These are phyloP conservation scores for Ericerus pela DNA, from an alignment of 1,140 invertebrate species.

Conservation along the genomic window DNA sequence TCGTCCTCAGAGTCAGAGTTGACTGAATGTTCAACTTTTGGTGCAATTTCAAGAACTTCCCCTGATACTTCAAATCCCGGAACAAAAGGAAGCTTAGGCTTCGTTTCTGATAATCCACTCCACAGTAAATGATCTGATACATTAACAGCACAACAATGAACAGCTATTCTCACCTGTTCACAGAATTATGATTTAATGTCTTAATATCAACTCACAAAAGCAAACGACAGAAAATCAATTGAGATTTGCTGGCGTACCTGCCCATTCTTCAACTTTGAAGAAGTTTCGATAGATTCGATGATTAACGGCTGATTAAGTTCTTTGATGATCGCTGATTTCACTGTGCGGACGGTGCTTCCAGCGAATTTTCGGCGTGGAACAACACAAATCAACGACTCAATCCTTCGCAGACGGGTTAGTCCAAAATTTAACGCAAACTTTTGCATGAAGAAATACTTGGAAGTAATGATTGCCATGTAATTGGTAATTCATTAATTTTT, in stretches of 20 bases:
- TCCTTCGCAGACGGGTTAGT: no score
- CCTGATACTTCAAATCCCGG: constrained; percentile 42
- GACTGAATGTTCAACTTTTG: constrained; percentile 26
- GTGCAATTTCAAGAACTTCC: constrained; percentile 33
- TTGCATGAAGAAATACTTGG: no score
- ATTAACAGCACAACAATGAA: constrained; percentile 43
- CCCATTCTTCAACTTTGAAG: constrained; percentile 27
- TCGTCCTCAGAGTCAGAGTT: constrained; percentile 19
- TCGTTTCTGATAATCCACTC: constrained; percentile 34
- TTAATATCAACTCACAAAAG: not conserved
- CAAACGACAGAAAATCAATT: not conserved
- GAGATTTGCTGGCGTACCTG: constrained; percentile 27
- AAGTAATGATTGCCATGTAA: no score
- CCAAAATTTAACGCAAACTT: no score
- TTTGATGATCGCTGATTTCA: constrained; percentile 35
- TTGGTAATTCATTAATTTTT: no score
- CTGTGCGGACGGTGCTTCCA: not conserved
- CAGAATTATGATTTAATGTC: constrained; percentile 3
- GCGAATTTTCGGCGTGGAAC: no score
- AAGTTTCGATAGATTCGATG: constrained; percentile 31
- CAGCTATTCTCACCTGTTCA: constrained; percentile 41
- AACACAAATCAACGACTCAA: no score
- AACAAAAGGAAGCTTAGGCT: constrained; percentile 35
- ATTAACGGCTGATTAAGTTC: constrained; percentile 32
- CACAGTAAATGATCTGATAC: constrained; percentile 37